phyloP scores from a whole-genome alignment of 2,888 invertebrate genomes.

The Zygaena filipendulae region DNA sequence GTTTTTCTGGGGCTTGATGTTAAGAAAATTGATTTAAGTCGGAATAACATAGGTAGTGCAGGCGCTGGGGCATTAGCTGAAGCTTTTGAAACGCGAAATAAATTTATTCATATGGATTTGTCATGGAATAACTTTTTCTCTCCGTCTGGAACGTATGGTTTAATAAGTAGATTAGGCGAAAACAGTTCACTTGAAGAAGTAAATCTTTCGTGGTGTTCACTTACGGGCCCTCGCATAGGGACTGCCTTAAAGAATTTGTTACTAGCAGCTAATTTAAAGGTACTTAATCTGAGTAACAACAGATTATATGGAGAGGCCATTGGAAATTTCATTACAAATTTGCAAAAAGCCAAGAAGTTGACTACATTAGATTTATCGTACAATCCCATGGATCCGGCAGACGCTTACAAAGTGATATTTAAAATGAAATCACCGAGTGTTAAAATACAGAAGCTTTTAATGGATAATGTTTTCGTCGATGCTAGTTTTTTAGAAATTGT shows the following conservation, averaged over 20 bases:
- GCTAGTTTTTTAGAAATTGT: slow-evolving; percentile 24
- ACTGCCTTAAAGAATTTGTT: slow-evolving; percentile 24
- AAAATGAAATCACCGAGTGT: slow-evolving; percentile 24
- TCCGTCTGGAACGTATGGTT: slow-evolving; percentile 22
- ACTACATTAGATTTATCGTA: slow-evolving; percentile 33
- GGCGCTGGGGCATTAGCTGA: slow-evolving; percentile 25
- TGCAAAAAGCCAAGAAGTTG: slow-evolving; percentile 29
- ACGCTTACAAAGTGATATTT: slow-evolving; percentile 26
- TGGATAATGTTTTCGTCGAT: slow-evolving; percentile 35
- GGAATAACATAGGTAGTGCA: slow-evolving; percentile 31
- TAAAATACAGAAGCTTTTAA: slow-evolving; percentile 26
- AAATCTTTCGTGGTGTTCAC: slow-evolving; percentile 38
- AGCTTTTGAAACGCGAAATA: slow-evolving; percentile 32
- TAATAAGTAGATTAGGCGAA: slow-evolving; percentile 27
- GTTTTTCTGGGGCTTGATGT: slow-evolving; percentile 27
- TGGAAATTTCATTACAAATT: slow-evolving; percentile 16
- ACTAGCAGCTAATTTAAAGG: slow-evolving; percentile 23
- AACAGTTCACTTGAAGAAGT: slow-evolving; percentile 28
- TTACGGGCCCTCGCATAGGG: slow-evolving; percentile 27
- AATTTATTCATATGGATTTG: slow-evolving; percentile 31
- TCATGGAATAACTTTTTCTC: slow-evolving; percentile 39
- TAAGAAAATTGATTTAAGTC: slow-evolving; percentile 29
- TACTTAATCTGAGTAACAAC: slow-evolving; percentile 37
- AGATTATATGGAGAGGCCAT: slow-evolving; percentile 28
- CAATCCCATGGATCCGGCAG: slow-evolving; percentile 33